These are phyloP conservation scores for Drosophila prostipennis DNA, from an alignment of 2,888 invertebrate species.

Conservation along the genomic window DNA sequence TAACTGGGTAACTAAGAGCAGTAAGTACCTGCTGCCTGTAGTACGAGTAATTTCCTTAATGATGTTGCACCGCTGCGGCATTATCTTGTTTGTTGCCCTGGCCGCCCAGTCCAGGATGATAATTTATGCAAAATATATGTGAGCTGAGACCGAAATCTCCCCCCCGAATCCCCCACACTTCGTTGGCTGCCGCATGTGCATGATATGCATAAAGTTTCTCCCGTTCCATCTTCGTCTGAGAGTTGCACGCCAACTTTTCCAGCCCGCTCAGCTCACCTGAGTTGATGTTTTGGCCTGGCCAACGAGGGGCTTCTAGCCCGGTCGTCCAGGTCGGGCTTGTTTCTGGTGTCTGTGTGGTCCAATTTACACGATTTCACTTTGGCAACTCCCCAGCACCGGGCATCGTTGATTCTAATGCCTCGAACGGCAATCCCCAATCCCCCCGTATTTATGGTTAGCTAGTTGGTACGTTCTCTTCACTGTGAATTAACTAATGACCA, in stretches of 20 bases:
- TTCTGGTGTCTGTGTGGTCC: conserved; percentile 73
- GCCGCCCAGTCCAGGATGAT: conserved; percentile 49
- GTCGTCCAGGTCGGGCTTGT: conserved; percentile 30
- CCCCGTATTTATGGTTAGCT: conserved; percentile 68
- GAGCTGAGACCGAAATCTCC: conserved; percentile 25
- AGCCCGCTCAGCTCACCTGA: conserved; percentile 17
- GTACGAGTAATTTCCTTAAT: conserved; percentile 79
- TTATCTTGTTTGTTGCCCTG: conserved; percentile 72
- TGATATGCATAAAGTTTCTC: conserved; percentile 44
- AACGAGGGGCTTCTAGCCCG: conserved; percentile 7
- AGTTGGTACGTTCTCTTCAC: conserved; percentile 60
- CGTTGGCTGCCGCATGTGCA: conserved; percentile 32
- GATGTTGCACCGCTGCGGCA: conserved; percentile 75
- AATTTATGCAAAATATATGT: conserved; percentile 78
- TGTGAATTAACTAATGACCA: conserved; percentile 79
- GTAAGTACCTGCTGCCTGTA: conserved; percentile 70
- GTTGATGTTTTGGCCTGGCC: conserved; percentile 39
- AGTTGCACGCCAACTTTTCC: conserved; percentile 47
- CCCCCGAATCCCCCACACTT: not conserved
- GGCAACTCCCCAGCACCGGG: conserved; percentile 40
- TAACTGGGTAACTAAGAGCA: conserved; percentile 32
- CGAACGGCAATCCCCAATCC: conserved; percentile 7
- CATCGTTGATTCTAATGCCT: conserved; percentile 61
- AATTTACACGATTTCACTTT: conserved; percentile 79
- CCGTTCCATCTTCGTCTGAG: conserved; percentile 28